Base-by-base conservation (phyloP, 2,113 vertebrate species). In the Corydoras maculifer region DNA sequence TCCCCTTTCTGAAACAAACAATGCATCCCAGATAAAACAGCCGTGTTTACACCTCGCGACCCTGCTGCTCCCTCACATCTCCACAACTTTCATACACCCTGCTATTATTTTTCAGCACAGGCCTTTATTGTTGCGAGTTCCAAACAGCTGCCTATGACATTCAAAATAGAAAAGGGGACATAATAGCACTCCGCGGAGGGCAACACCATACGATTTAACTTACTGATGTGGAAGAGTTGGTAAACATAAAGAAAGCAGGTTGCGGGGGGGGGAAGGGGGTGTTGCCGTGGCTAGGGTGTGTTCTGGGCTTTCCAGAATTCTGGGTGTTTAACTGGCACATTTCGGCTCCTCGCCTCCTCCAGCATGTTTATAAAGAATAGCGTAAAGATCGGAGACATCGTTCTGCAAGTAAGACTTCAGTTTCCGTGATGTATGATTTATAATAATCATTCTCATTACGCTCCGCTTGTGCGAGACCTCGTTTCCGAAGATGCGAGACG, bases 1-100 rank as follows among this genome's bases (percentile, higher is more conserved):
- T 11, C 35, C 35, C 43, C 70, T 70, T 68, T 74, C 53, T 60
- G 60, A 79, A 76, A 70, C 66, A 76, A 79, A 79, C 70, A 76
- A 79, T 70, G 54, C 35, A 18, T 50, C 53, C 15, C 58, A 48
- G 62, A 77, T 48, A 77, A 74, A 70, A 62, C 67, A 57, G 35
- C 66, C 65, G n/a, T 62, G 68, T 63, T 74, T 58, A 74, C 72
- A 7, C 11, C 51, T 63, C 68, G 9, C 48, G 58, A 25, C 63
- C 68, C 70, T 18, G 71, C 62, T 25, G 12, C 55, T 59, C 10
- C 48, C 48, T 51, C 65, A 10, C 29, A 53, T 14, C 51, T 53
- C n/a, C 57, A 14, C 9, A 58, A 65, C 54, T 58, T 65, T 59
- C 57, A 54, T n/a, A 35, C 43, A 67, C 29, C 49, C 64, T 12